Evolutionary conservation across 2,888 invertebrate species (phyloP), one percentile per base, ranked within the genome.

Genomic region (Panopea generosa): DNA sequence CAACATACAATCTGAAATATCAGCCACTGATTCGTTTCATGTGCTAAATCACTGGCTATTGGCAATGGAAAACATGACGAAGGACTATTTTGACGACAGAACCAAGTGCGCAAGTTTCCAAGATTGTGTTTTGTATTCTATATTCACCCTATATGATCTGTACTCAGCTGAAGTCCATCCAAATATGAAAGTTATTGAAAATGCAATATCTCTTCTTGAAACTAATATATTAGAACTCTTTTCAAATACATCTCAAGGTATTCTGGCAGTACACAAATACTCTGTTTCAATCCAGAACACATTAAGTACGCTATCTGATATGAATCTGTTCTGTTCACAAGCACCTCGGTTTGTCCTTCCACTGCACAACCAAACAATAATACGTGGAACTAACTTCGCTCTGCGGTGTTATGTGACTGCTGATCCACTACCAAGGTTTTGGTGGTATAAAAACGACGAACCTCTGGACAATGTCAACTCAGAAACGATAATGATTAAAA

Each of bases 71-170:
- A 78, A 74, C 49, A 45, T 47, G 7, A 63, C 74, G 0, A 40
- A 20, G 6, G 53, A 66, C 2, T 74, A 67, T 57, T 74, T 74
- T 52, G 29, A 50, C 9, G 55, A 74, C 16, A n/a, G n/a, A n/a
- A 52, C 38, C 14, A 52, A 60, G 2, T 78, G 78, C 55, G 53
- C 56, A n/a, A 62, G 43, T 0, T 74, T 78, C 40, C 50, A 49
- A 22, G 78, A 78, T 50, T 78, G 78, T 55, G 45, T 59, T n/a
- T 69, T 67, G 33, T 67, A 57, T 43, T 62, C 74, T 14, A 43
- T 74, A 2, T 47, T 45, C 26, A 33, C 50, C 22, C 26, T 78
- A 22, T 74, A 74, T 53, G 74, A 66, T 50, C 20, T 74, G 2
- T 70, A 62, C 40, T 49, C 47, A n/a, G 67, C 47, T 20, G 73